Evolutionary conservation across 2,797 vertebrate genomes (phyloP).

Genomic region (Heliangelus exortis): DNA sequence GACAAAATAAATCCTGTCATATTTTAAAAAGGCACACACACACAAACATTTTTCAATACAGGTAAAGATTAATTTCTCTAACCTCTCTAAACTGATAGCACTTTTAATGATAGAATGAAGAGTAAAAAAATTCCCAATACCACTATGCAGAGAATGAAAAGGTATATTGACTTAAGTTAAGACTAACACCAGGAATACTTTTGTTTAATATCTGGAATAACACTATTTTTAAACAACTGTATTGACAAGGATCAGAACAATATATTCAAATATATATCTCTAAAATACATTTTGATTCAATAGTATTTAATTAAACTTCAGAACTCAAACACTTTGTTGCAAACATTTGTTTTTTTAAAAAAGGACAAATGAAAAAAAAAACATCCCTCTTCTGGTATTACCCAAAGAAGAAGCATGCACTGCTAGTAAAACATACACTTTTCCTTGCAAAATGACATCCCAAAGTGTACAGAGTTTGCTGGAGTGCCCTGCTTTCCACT

Average conservation of each 20-base stretch:
- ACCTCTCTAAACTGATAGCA: not conserved
- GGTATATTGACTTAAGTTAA: not conserved
- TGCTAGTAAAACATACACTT: accelerated
- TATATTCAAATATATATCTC: too few relatives aligned
- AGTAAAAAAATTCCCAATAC: not conserved
- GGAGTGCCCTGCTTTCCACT: not conserved
- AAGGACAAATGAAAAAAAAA: accelerated
- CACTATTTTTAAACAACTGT: not conserved
- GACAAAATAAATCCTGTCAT: not conserved
- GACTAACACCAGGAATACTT: not conserved
- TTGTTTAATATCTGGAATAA: too few relatives aligned
- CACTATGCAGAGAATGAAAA: not conserved
- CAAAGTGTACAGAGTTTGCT: not conserved
- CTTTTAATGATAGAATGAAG: not conserved
- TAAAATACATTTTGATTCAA: not conserved
- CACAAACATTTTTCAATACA: not conserved
- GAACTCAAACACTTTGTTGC: not conserved
- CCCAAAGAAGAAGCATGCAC: not conserved
- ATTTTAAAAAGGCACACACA: not conserved
- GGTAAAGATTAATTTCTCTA: not conserved
- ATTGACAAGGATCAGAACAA: not conserved
- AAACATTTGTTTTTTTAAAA: not conserved
- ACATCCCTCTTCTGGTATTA: not conserved
- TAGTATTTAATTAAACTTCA: not conserved
- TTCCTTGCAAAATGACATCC: not conserved